Conservation (phyloP, 2,113 vertebrate species). For the Sisor rabdophorus region DNA sequence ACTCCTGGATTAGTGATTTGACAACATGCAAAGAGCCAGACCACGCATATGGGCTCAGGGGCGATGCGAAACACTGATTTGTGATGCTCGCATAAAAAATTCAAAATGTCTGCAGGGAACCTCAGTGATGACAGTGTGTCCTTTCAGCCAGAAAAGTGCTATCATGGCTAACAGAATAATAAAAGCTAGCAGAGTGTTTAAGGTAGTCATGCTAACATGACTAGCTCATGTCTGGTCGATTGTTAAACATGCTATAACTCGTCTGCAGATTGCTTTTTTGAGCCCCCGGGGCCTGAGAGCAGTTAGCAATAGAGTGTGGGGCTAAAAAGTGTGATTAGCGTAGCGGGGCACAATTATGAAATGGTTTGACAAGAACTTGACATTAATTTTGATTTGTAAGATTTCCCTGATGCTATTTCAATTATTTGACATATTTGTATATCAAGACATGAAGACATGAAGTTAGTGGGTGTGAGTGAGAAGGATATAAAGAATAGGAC, state of each 20-base stretch:
- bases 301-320: not conserved
- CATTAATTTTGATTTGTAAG: not conserved
- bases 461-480: no score
- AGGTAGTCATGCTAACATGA: conserved; percentile 11
- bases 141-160: not conserved
- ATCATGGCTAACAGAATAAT: conserved; percentile 3
- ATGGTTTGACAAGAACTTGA: not conserved
- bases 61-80: conserved; percentile 21
- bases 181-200: conserved; percentile 9
- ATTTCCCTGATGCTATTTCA: not conserved
- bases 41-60: conserved; percentile 28
- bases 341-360: no score
- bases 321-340: conserved; percentile 4
- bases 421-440: no score
- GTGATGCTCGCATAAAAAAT: conserved; percentile 8
- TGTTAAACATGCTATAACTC: not conserved
- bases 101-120: conserved; percentile 16
- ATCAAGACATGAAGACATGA: no score
- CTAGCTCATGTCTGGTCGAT: conserved; percentile 4
- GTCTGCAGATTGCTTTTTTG: not conserved
- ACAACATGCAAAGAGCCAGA: conserved; percentile 30
- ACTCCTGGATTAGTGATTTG: conserved; percentile 49
- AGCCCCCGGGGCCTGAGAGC: not conserved
- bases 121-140: not conserved
- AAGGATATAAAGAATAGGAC: no score